phyloP scores from a whole-genome alignment of 2,888 invertebrate genomes.

The Synanthedon formicaeformis region DNA sequence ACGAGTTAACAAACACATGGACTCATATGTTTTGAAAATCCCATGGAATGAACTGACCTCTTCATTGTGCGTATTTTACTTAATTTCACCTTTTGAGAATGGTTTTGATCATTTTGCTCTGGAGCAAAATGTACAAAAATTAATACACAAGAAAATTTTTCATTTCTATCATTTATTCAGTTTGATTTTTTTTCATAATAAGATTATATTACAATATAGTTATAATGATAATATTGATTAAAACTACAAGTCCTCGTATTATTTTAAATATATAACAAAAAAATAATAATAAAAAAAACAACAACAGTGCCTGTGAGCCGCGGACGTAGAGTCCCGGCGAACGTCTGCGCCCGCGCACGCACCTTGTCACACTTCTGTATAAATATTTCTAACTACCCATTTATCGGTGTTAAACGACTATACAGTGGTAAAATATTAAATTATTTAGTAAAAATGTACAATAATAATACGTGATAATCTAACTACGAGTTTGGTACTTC shows the following conservation, averaged over 20 bases:
- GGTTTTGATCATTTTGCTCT: too few relatives aligned
- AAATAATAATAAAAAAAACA: constrained; percentile 40
- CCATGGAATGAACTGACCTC: too few relatives aligned
- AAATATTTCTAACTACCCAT: constrained; percentile 52
- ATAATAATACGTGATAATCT: constrained; percentile 52
- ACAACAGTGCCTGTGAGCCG: constrained; percentile 40
- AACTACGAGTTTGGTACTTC: constrained; percentile 69
- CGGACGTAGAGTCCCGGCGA: constrained; percentile 34
- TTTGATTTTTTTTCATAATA: constrained; percentile 71
- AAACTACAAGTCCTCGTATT: constrained; percentile 69
- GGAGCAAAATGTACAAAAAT: neutral
- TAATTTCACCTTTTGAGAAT: too few relatives aligned
- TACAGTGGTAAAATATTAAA: constrained; percentile 70
- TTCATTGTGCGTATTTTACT: too few relatives aligned
- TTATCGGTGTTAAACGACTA: constrained; percentile 58
- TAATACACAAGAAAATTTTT: constrained; percentile 22
- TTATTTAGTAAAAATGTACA: constrained; percentile 65
- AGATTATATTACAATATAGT: constrained; percentile 70
- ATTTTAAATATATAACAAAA: constrained; percentile 69
- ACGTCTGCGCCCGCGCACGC: constrained; percentile 29
- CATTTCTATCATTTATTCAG: constrained; percentile 66
- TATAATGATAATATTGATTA: constrained; percentile 68
- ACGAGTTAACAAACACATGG: too few relatives aligned
- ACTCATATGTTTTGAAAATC: too few relatives aligned
- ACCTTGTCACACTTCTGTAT: constrained; percentile 42